Evolutionary conservation across 1,140 invertebrate species (phyloP).

Genomic region (Bemisia tabaci): DNA sequence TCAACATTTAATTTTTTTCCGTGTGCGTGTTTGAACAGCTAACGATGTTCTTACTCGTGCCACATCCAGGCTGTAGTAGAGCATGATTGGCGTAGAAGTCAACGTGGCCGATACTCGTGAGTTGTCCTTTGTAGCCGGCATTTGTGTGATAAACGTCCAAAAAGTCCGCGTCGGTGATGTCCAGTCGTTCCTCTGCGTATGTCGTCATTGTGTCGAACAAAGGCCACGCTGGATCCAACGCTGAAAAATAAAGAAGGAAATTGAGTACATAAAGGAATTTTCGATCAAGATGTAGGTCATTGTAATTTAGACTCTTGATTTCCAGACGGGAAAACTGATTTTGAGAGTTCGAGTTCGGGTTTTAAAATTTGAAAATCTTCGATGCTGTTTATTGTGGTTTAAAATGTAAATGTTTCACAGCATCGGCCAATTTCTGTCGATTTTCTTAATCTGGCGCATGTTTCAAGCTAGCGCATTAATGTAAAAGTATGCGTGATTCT

Average conservation of each 20-base stretch:
- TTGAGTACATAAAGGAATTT: too few relatives aligned
- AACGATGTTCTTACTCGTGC: slow-evolving; percentile 24
- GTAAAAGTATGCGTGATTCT: too few relatives aligned
- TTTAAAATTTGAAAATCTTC: background rate
- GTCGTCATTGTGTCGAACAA: slow-evolving; percentile 30
- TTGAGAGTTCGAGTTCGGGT: slow-evolving; percentile 7
- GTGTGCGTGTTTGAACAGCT: too few relatives aligned
- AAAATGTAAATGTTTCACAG: background rate
- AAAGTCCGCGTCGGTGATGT: slow-evolving; percentile 42
- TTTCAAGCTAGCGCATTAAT: too few relatives aligned
- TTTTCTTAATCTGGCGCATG: too few relatives aligned
- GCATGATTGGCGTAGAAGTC: slow-evolving; percentile 53
- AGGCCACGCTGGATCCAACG: slow-evolving; percentile 44
- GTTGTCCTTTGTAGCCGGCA: slow-evolving; percentile 37
- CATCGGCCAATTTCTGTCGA: background rate
- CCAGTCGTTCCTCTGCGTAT: slow-evolving; percentile 33
- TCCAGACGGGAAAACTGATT: background rate
- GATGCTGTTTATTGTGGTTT: background rate
- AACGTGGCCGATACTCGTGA: slow-evolving; percentile 36
- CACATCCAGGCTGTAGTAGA: slow-evolving; percentile 44
- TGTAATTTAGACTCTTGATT: background rate
- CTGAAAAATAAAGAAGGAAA: too few relatives aligned
- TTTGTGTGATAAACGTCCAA: slow-evolving; percentile 53
- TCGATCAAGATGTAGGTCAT: too few relatives aligned
- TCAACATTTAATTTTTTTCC: too few relatives aligned